A percentile compares a stretch with the other conserved stretches of the same genome.
These are phyloP conservation scores for Platycheirus albimanus DNA, from an alignment of 2,888 invertebrate genomes.

Conservation along the genomic window DNA sequence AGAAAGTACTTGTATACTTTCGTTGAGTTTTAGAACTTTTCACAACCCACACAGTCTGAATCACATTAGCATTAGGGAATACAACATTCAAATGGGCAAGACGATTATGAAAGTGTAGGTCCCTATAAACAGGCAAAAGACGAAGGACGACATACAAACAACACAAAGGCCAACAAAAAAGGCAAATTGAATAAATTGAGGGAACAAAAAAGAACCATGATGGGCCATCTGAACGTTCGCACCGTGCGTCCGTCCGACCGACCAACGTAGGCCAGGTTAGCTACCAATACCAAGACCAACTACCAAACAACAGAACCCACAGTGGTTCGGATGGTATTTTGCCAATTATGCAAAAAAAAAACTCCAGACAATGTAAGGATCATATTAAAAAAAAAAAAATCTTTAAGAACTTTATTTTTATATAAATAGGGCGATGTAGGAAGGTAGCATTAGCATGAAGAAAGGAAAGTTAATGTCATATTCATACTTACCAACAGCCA, in stretches of 20 bases:
- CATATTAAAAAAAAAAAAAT: background rate
- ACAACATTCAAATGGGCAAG: slow-evolving; percentile 12
- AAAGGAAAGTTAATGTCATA: background rate
- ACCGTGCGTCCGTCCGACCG: too few relatives aligned
- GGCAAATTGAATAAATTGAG: slow-evolving; percentile 19
- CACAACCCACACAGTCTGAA: slow-evolving; percentile 7
- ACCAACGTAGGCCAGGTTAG: too few relatives aligned
- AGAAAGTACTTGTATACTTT: background rate
- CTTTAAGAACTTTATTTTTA: slow-evolving; percentile 20
- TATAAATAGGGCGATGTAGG: slow-evolving; percentile 1
- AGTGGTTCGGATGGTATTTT: slow-evolving; percentile 31
- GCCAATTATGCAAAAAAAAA: slow-evolving; percentile 21
- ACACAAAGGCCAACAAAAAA: background rate
- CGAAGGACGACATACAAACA: background rate
- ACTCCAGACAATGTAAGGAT: background rate
- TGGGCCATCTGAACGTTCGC: slow-evolving; percentile 16
- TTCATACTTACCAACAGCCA: background rate
- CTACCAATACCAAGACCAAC: too few relatives aligned
- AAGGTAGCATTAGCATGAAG: background rate
- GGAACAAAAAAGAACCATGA: background rate
- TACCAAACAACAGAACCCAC: background rate
- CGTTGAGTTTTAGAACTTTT: background rate
- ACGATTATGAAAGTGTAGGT: slow-evolving; percentile 19
- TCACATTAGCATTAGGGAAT: slow-evolving; percentile 9
- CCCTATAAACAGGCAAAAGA: background rate